Base-by-base conservation (phyloP, 2,797 vertebrate species). In the Acanthurus tractus region DNA sequence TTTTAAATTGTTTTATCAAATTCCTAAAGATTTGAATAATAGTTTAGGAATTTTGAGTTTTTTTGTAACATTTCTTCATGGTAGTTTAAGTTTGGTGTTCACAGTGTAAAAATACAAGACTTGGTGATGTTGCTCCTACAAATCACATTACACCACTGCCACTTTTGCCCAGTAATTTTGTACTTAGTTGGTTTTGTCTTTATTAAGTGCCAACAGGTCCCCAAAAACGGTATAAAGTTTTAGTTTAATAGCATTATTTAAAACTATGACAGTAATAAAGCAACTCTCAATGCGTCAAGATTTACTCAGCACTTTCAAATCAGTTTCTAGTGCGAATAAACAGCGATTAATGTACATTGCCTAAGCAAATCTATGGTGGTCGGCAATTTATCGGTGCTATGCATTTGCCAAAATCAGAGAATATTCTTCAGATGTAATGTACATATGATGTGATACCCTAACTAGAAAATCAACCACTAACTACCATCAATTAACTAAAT, bases 371-470 rank as follows among this genome's bases (percentile, higher is more conserved):
- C 2, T 34, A 45, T 3, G 17, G 22, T 44, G 14, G n/a, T 68
- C 20, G 42, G 22, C 18, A 57, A 10, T 11, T 12, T 20, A n/a
- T 57, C n/a, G 20, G 23, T 48, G 7, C 13, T 10, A 53, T 45
- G n/a, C n/a, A 69, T 29, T 7, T 25, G 9, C 17, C 20, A 38
- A 1, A 52, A 52, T 52, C 12, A 13, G 8, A 6, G 6, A 11
- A 7, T 44, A 18, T 20, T 72, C 22, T 18, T 56, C 17, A 56
- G 45, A 18, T n/a, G 45, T 29, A 13, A 70, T 56, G 73, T 52
- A 45, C 67, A 70, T 29, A 20, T 23, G 11, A 6, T 11, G 22
- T 13, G 20, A 6, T n/a, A 2, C 23, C 17, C 7, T 1, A 1
- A 55, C n/a, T 6, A 55, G 17, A 53, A 42, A 59, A 52, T 17